Percentiles rank a stretch among this genome's conserved stretches.
phyloP scores from a whole-genome alignment of 2,113 vertebrate species.

The Tursiops truncatus region DNA sequence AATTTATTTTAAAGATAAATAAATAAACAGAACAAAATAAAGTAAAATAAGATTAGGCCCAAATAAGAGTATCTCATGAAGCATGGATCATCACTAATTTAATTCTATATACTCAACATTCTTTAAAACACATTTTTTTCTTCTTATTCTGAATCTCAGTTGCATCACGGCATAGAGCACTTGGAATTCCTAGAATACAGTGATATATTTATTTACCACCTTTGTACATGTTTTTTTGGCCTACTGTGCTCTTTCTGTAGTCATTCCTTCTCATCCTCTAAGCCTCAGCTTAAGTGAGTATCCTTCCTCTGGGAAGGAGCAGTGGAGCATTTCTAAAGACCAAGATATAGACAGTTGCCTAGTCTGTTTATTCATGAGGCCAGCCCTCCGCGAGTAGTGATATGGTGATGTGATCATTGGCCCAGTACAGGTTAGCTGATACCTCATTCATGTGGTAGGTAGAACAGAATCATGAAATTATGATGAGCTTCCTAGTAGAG shows the following conservation, averaged over 20 bases:
- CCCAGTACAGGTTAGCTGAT: background rate
- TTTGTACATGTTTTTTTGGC: background rate
- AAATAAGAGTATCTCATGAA: background rate
- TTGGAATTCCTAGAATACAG: background rate
- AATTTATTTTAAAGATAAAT: conserved; percentile 10
- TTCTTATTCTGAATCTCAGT: background rate
- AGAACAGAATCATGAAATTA: background rate
- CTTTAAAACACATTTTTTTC: background rate
- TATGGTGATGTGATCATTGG: background rate
- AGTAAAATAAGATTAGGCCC: background rate
- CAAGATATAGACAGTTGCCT: background rate
- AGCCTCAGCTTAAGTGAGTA: background rate
- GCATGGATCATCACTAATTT: background rate
- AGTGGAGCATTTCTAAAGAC: background rate
- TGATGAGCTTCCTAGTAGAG: background rate
- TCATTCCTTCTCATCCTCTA: background rate
- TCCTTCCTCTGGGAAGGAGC: background rate
- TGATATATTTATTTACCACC: background rate
- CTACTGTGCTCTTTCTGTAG: background rate
- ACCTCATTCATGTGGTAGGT: background rate
- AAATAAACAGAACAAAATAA: background rate
- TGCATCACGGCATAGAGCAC: background rate
- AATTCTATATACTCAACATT: background rate
- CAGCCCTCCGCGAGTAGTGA: background rate
- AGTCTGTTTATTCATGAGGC: background rate